Base-by-base conservation (phyloP, 2,113 vertebrate species). In the Pteropus alecto region DNA sequence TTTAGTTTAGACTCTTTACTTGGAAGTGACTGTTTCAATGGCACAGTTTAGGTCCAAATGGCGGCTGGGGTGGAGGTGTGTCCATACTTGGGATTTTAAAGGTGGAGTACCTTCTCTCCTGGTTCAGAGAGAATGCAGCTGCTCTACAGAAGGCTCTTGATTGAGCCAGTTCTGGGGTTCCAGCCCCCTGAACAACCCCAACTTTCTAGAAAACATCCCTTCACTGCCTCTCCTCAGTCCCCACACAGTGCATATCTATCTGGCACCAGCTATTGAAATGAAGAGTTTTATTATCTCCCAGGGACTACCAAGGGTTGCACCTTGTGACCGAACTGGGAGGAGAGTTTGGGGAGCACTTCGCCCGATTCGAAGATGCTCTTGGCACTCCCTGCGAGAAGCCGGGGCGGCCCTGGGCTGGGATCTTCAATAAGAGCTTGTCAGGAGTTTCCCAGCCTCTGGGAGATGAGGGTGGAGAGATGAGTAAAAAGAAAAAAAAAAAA, bases 11-110 rank as follows among this genome's bases (percentile, higher is more conserved):
- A 70, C 95, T 93, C 18, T 97, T 94, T 95, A 91, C 96, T 93
- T 97, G 97, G 97, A 98, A 98, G 98, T 67, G 4, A 97, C 93
- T 92, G 97, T 98, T 98, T 97, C 74, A 98, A 98, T 98, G 98
- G 98, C 98, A 98, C 98, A 97, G 97, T 95, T 97, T 63, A 48
- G 92, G 91, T 12, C n/a, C 2, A 73, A 89, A 84, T 90, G 14
- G 90, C 93, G 92, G 94, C 94, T 93, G 95, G 97, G 94, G 83
- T 33, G 35, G 79, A 81, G 74, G 48, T 9, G 38, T 91, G 87
- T 95, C 94, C 70, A 73, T 35, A 48, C 60, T 30, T 19, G 30
- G 79, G 78, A 84, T 94, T 95, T 26, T 68, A 93, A 98, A 98
- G 95, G 96, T 94, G 93, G 87, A 95, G 97, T 46, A 97, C 97